phyloP scores from a whole-genome alignment of 2,888 invertebrate genomes.

The Drosophila lutescens region DNA sequence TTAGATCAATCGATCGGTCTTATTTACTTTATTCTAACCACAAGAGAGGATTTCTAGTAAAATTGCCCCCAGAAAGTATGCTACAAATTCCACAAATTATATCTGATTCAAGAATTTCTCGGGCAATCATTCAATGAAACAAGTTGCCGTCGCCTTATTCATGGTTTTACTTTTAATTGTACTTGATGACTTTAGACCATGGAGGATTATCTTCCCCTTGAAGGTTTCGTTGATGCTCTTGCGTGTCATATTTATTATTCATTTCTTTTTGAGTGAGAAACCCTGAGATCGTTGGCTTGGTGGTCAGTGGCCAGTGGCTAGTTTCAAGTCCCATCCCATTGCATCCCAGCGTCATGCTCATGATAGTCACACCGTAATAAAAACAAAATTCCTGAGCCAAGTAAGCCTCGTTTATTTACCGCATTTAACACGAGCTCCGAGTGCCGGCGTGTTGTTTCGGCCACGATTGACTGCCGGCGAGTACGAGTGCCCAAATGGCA shows the following conservation, averaged over 20 bases:
- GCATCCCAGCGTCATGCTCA: conserved; percentile 19
- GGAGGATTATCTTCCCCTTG: neutral
- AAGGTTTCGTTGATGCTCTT: neutral
- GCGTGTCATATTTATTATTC: neutral
- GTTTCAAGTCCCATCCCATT: conserved; percentile 1
- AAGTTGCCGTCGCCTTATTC: neutral
- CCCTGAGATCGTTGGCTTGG: conserved; percentile 9
- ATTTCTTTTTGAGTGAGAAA: neutral
- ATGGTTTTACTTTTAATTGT: neutral
- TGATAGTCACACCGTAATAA: conserved; percentile 20
- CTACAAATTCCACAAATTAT: conserved; percentile 36
- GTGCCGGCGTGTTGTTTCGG: conserved; percentile 15
- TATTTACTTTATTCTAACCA: too few relatives aligned
- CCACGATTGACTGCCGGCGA: conserved; percentile 41
- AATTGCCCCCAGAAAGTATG: conserved; percentile 69
- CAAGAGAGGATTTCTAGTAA: too few relatives aligned
- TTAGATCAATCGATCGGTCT: neutral
- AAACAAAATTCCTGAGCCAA: conserved; percentile 47
- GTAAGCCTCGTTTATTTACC: conserved; percentile 65
- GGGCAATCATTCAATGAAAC: conserved; percentile 1
- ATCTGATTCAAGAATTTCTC: neutral
- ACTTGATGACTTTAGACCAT: neutral
- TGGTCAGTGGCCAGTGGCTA: conserved; percentile 36
- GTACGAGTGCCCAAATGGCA: conserved; percentile 55
- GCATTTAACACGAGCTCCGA: conserved; percentile 66